Percentiles rank a stretch among this genome's conserved stretches.
Evolutionary conservation across 2,797 vertebrate genomes (phyloP).

Genomic region (Cuculus canorus): DNA sequence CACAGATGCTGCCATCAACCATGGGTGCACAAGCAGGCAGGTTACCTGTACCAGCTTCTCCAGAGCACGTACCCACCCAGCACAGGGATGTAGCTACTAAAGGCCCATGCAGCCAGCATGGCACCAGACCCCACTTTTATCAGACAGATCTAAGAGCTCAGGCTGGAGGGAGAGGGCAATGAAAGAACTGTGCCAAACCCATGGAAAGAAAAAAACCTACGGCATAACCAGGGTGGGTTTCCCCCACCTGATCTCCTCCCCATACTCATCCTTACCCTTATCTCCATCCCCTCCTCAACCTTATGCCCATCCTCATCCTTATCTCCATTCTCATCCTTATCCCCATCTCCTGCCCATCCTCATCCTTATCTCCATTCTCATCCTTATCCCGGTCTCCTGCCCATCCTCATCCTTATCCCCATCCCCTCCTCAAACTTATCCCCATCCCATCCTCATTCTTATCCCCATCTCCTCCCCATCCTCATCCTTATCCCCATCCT

Average conservation of each 20-base stretch:
- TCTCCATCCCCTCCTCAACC: not conserved
- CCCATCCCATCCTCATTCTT: too few species aligned
- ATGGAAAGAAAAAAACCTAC: not conserved
- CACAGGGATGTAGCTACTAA: fast-evolving
- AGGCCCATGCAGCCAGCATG: fast-evolving
- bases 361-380: not conserved
- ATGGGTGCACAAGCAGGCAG: fast-evolving
- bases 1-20: fast-evolving
- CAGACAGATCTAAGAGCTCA: not conserved
- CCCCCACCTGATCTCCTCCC: not conserved
- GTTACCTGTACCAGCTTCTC: not conserved
- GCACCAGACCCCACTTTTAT: not conserved
- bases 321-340: too few species aligned
- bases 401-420: not conserved
- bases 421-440: too few species aligned
- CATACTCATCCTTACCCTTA: not conserved
- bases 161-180: not conserved
- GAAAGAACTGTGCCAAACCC: not conserved
- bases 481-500: too few species aligned
- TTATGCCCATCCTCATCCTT: not conserved
- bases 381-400: too few species aligned
- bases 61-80: fast-evolving
- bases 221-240: not conserved
- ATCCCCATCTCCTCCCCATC: not conserved
- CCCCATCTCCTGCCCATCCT: too few species aligned